Percentiles rank a stretch among this genome's conserved stretches.
Conservation (phyloP, 2,888 invertebrate species). For the Disparrhopalites patrizii region DNA sequence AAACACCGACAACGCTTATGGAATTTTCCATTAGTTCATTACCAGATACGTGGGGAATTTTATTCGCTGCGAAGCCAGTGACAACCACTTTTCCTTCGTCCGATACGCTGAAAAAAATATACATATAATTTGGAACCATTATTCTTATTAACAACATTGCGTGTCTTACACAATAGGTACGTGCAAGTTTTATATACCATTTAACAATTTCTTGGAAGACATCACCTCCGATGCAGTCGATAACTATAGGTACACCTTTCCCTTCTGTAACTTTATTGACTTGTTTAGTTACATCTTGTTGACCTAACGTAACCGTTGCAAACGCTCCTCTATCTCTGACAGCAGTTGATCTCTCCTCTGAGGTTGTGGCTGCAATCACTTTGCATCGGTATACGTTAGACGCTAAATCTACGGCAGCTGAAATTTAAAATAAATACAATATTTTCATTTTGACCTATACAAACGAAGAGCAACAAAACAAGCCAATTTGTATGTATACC, state of each 20-base stretch:
- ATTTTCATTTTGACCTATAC: too few relatives aligned
- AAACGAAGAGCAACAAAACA: too few relatives aligned
- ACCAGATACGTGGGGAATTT: slow-evolving; percentile 52
- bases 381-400: slow-evolving; percentile 64
- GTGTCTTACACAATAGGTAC: too few relatives aligned
- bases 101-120: slow-evolving; percentile 54
- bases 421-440: too few relatives aligned
- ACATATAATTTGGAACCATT: slow-evolving; percentile 15
- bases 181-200: slow-evolving; percentile 56
- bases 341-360: slow-evolving; percentile 53
- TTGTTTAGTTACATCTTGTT: slow-evolving; percentile 56
- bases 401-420: slow-evolving; percentile 67
- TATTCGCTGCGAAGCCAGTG: slow-evolving; percentile 56
- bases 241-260: slow-evolving; percentile 61
- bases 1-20: slow-evolving; percentile 56
- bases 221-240: slow-evolving; percentile 63
- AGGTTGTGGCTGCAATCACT: slow-evolving; percentile 66
- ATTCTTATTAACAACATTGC: too few relatives aligned
- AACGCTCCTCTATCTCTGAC: slow-evolving; percentile 57
- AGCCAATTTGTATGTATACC: too few relatives aligned
- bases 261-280: slow-evolving; percentile 59
- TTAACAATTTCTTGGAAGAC: slow-evolving; percentile 58
- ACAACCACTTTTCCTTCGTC: slow-evolving; percentile 57
- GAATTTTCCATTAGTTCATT: slow-evolving; percentile 50
- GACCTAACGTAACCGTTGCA: slow-evolving; percentile 60